phyloP scores from a whole-genome alignment of 2,113 vertebrate species.

The Pardalotus punctatus region DNA sequence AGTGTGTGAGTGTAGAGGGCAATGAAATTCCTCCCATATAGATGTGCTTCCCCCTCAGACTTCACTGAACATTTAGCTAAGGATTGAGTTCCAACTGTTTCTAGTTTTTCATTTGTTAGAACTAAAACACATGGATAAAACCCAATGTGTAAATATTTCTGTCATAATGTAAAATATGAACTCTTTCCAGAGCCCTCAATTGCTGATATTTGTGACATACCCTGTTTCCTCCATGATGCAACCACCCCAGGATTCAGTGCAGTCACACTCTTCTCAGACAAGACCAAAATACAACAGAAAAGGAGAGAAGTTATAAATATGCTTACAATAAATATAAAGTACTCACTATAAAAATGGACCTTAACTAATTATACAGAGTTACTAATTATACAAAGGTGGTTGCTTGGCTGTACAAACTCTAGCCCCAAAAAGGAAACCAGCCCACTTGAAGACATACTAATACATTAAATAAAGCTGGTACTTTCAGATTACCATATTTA shows the following conservation, averaged over 20 bases:
- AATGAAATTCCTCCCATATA: not conserved
- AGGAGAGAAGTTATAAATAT: conserved; percentile 42
- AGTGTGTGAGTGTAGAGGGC: not conserved
- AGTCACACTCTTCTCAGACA: conserved; percentile 87
- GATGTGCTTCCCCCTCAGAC: not conserved
- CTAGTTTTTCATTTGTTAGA: not conserved
- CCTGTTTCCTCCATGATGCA: conserved; percentile 97
- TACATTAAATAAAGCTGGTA: not conserved
- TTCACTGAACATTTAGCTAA: not conserved
- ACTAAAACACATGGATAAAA: not conserved
- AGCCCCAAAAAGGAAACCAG: not conserved
- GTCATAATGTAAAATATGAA: not conserved
- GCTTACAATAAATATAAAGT: not conserved
- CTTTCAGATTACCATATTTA: not conserved
- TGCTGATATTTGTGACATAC: conserved; percentile 68
- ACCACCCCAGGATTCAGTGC: conserved; percentile 85
- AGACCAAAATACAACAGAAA: conserved; percentile 41
- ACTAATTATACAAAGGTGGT: not conserved
- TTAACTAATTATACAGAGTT: not conserved
- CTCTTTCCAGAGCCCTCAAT: not conserved
- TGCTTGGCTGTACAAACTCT: not conserved
- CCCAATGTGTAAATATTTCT: not conserved
- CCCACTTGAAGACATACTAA: not conserved
- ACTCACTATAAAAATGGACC: not conserved
- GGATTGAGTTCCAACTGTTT: not conserved